These are phyloP conservation scores for Chaunax sp. DNA, from an alignment of 2,797 vertebrate species.

Conservation along the genomic window DNA sequence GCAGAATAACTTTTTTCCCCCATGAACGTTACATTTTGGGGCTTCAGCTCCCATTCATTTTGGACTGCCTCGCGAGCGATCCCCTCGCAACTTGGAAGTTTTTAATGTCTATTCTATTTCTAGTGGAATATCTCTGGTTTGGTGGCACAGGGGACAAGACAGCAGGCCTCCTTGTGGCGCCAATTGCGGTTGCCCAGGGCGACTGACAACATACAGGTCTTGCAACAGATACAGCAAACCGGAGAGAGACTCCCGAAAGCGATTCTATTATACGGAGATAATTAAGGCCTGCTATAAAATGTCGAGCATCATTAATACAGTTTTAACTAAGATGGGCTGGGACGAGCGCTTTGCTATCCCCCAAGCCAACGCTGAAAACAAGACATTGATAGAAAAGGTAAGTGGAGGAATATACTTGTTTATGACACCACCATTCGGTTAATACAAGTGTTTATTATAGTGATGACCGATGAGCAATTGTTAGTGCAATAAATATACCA, in stretches of 20 bases:
- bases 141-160: no score
- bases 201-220: constrained; percentile 40
- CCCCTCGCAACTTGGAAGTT: no score
- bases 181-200: constrained; percentile 55
- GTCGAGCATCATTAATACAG: constrained; percentile 46
- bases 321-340: constrained; percentile 87
- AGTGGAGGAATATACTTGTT: constrained; percentile 40
- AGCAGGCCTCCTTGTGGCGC: constrained; percentile 28
- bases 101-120: no score
- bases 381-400: constrained; percentile 86
- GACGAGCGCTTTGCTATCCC: constrained; percentile 88
- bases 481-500: no score
- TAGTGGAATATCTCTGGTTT: no score
- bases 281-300: constrained; percentile 59
- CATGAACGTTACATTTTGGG: no score
- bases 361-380: constrained; percentile 87
- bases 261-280: no score
- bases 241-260: background rate
- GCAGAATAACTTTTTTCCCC: no score
- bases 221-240: background rate
- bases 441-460: background rate
- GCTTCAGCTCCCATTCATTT: no score
- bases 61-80: no score
- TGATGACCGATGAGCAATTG: background rate
- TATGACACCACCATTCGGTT: background rate